Evolutionary conservation across 2,888 invertebrate species (phyloP).

Genomic region (Amiota communis): DNA sequence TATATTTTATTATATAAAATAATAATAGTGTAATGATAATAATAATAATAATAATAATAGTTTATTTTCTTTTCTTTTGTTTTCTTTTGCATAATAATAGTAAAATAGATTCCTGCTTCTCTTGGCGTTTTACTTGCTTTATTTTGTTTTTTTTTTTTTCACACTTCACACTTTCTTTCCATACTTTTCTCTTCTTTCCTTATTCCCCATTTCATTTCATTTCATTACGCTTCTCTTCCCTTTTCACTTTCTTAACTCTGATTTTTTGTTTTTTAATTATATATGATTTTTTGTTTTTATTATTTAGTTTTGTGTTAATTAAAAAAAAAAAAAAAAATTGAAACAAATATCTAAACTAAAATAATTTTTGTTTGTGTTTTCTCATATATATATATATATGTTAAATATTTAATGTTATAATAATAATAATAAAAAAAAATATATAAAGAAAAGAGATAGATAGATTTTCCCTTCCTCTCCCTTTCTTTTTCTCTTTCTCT

Average conservation of each 20-base stretch:
- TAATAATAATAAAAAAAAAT: too few species aligned
- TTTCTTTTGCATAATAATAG: background rate
- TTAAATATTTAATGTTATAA: too few species aligned
- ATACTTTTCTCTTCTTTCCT: background rate
- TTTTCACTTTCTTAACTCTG: background rate
- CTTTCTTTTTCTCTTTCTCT: background rate
- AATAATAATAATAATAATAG: too few species aligned
- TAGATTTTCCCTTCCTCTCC: too few species aligned
- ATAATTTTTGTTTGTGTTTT: too few species aligned
- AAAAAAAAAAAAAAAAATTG: too few species aligned
- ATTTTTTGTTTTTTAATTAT: background rate
- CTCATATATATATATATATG: too few species aligned
- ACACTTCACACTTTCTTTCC: background rate
- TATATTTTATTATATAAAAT: background rate
- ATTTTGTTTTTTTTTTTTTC: background rate
- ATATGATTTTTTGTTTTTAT: background rate
- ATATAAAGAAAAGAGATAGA: too few species aligned
- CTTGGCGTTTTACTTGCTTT: background rate
- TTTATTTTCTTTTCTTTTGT: too few species aligned
- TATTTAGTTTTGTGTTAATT: background rate
- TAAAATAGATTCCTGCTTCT: conserved; percentile 27
- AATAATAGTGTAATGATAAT: background rate
- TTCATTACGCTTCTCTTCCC: background rate
- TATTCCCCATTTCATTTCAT: background rate
- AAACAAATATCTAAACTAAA: too few species aligned